A percentile compares a stretch with the other conserved stretches of the same genome.
phyloP scores from a whole-genome alignment of 2,888 invertebrate genomes.

The Pinctada fucata region DNA sequence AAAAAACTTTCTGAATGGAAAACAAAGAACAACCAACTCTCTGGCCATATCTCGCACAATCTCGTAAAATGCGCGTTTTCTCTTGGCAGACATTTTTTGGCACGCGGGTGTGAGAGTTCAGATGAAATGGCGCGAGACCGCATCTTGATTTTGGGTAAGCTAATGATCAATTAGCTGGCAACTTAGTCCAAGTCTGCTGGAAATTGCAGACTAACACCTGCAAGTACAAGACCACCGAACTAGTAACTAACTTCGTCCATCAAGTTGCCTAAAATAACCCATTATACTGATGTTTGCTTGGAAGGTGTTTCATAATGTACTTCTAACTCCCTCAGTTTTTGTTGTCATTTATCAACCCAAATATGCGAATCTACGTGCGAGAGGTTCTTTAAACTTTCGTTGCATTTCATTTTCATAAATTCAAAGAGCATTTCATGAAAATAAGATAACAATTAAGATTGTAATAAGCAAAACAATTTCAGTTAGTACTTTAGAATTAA shows the following conservation, averaged over 20 bases:
- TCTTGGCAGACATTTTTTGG: conserved; percentile 24
- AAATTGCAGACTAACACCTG: conserved; percentile 47
- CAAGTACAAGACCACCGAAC: conserved; percentile 33
- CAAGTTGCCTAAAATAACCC: too few relatives aligned
- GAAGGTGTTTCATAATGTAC: too few relatives aligned
- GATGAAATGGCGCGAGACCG: conserved; percentile 36
- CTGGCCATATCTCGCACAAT: conserved; percentile 21
- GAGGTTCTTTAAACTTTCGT: too few relatives aligned
- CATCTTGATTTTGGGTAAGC: conserved; percentile 23
- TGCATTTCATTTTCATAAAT: too few relatives aligned
- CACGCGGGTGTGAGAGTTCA: conserved; percentile 34
- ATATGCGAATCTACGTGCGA: too few relatives aligned
- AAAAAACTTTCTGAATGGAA: neutral
- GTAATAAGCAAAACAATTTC: too few relatives aligned
- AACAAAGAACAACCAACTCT: neutral
- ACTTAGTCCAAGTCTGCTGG: conserved; percentile 38
- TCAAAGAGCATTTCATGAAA: too few relatives aligned
- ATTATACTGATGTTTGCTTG: too few relatives aligned
- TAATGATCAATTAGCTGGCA: conserved; percentile 46
- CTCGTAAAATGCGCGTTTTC: conserved; percentile 24
- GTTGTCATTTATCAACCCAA: too few relatives aligned
- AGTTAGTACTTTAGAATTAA: too few relatives aligned
- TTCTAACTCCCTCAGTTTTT: too few relatives aligned
- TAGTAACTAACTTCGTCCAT: neutral
- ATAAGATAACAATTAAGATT: too few relatives aligned